phyloP scores from a whole-genome alignment of 64 coral and sea anemone species.

The Actinia equina region DNA sequence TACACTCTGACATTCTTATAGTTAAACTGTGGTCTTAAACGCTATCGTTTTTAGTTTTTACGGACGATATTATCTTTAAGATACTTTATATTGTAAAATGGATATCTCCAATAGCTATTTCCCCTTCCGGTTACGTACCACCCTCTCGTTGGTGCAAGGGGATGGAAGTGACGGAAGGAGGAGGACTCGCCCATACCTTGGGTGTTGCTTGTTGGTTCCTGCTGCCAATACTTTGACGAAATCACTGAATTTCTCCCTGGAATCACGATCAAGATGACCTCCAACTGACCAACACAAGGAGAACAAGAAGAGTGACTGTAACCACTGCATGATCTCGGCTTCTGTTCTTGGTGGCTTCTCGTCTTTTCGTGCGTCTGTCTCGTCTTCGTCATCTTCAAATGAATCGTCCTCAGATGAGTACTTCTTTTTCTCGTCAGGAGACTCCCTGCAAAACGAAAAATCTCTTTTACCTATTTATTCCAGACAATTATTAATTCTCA shows the following conservation, averaged over 20 bases:
- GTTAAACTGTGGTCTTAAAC: too few species aligned
- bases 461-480: too few species aligned
- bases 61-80: too few species aligned
- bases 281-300: conserved; percentile 87
- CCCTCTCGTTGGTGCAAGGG: too few species aligned
- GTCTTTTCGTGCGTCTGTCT: conserved; percentile 33
- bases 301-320: conserved; percentile 91
- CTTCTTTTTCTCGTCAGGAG: conserved; percentile 43
- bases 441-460: conserved; percentile 11
- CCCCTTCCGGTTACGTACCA: too few species aligned
- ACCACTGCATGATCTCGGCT: conserved; percentile 82
- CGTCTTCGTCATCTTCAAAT: conserved; percentile 33
- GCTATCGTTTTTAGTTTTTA: too few species aligned
- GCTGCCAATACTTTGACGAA: conserved; percentile 80
- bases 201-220: conserved; percentile 91
- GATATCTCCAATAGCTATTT: too few species aligned
- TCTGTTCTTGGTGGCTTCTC: conserved; percentile 84
- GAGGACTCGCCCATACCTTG: conserved; percentile 42
- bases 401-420: conserved; percentile 41
- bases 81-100: too few species aligned
- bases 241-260: conserved; percentile 90
- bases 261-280: conserved; percentile 79
- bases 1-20: too few species aligned
- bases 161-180: too few species aligned
- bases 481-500: too few species aligned